Evolutionary conservation across 1,140 invertebrate species (phyloP), one percentile per base, ranked within the genome.

Genomic region (Eurosta solidaginis): DNA sequence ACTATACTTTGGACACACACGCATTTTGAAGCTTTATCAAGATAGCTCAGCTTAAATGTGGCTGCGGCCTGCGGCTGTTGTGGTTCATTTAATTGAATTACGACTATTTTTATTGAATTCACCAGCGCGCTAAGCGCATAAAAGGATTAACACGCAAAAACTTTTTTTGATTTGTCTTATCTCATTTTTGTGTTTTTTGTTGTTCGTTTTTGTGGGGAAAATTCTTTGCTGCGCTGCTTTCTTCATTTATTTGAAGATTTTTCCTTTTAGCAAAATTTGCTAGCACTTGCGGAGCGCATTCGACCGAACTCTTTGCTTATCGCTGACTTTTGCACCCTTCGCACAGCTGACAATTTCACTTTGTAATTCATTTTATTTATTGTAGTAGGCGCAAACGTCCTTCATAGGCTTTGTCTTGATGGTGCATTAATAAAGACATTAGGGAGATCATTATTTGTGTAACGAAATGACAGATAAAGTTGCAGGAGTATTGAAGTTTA

Each of bases 41-140:
- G n/a, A n/a, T n/a, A n/a, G 12, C 45, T 47, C 45, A n/a, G n/a
- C n/a, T 47, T 47, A 47, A n/a, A n/a, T 36, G 27, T 33, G 54
- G 29, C 33, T 47, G 44, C 73, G 10, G 42, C 73, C 17, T 68
- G 59, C 59, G 42, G 73, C 40, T 74, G 73, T 47, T 74, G 73
- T 22, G 73, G 73, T 47, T 47, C 73, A 74, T 74, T 74, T 74
- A 74, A 74, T 74, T 74, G 73, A 74, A 74, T 74, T 74, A 74
- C 44, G 22, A 45, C 22, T 74, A 74, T 74, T 47, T 68, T 68
- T 68, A 68, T 68, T 68, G 59, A 68, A 33, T 68, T 68, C 27
- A 29, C n/a, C 27, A 17, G 9, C 4, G 14, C 22, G 7, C 25
- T 22, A 20, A 25, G 25, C 40, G 27, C 44, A 74, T 74, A 47